Evolutionary conservation across 2,797 vertebrate species (phyloP).

Genomic region (Odontamblyopus rebecca): DNA sequence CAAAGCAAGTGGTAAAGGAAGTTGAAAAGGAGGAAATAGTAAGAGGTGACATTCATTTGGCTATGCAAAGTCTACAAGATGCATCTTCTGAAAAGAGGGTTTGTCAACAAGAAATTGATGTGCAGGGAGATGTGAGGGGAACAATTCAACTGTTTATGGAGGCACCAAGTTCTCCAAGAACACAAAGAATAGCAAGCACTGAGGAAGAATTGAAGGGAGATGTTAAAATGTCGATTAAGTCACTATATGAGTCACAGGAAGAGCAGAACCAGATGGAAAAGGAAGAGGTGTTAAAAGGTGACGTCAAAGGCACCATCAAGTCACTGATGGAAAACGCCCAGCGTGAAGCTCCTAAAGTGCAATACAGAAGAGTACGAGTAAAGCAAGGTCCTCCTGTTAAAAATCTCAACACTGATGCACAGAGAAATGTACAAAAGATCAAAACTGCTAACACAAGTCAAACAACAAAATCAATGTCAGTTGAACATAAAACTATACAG

Average conservation of each 20-base stretch:
- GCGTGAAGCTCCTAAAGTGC: constrained; percentile 71
- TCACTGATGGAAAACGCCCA: constrained; percentile 81
- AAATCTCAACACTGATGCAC: constrained; percentile 65
- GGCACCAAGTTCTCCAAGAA: constrained; percentile 67
- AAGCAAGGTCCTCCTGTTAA: constrained; percentile 68
- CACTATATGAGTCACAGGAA: constrained; percentile 73
- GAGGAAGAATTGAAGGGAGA: constrained; percentile 69
- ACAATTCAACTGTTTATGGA: constrained; percentile 80
- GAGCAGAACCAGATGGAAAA: constrained; percentile 74
- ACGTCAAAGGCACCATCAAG: constrained; percentile 82
- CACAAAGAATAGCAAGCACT: constrained; percentile 66
- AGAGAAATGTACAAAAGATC: constrained; percentile 72
- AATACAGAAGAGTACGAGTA: constrained; percentile 73
- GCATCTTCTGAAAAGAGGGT: constrained; percentile 74
- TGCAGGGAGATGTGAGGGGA: constrained; percentile 77
- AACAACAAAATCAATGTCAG: constrained; percentile 38
- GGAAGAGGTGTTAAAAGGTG: constrained; percentile 78
- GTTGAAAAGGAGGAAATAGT: constrained; percentile 79
- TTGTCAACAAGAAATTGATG: constrained; percentile 70
- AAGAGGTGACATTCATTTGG: constrained; percentile 73
- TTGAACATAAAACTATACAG: constrained; percentile 79
- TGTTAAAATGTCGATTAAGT: constrained; percentile 79
- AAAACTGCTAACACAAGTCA: constrained; percentile 61
- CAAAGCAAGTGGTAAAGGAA: constrained; percentile 75
- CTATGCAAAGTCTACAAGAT: constrained; percentile 72